Conservation (phyloP, 2,888 invertebrate species). For the Tridacna crocea region DNA sequence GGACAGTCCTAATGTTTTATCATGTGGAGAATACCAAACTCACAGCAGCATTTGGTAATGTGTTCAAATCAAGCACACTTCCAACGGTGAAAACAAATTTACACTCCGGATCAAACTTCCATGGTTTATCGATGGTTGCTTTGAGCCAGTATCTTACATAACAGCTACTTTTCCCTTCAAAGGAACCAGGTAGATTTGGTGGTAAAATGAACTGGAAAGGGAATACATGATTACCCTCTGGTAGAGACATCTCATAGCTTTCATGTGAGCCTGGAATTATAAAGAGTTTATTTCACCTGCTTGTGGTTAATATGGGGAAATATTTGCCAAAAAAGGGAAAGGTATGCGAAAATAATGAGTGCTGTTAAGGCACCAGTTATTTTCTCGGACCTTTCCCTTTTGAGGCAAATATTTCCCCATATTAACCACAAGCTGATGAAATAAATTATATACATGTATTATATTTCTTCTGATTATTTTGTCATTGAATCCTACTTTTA, state of each 20-base stretch:
- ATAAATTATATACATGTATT: too few relatives aligned
- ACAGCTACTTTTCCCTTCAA: slow-evolving; percentile 82
- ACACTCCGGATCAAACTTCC: slow-evolving; percentile 93
- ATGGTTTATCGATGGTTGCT: slow-evolving; percentile 91
- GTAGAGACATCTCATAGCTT: slow-evolving; percentile 85
- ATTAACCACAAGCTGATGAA: too few relatives aligned
- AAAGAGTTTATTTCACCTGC: too few relatives aligned
- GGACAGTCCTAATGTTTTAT: too few relatives aligned
- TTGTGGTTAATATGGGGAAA: too few relatives aligned
- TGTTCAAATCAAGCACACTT: slow-evolving; percentile 92
- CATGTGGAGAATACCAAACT: slow-evolving; percentile 24
- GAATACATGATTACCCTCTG: slow-evolving; percentile 89
- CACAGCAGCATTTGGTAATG: slow-evolving; percentile 68
- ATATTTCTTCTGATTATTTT: too few relatives aligned
- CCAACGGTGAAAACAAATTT: slow-evolving; percentile 93
- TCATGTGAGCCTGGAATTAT: slow-evolving; percentile 18
- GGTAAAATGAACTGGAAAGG: slow-evolving; percentile 92
- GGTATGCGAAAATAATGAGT: too few relatives aligned
- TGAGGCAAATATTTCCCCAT: too few relatives aligned
- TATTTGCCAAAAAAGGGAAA: too few relatives aligned
- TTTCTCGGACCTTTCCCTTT: too few relatives aligned
- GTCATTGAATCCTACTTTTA: too few relatives aligned
- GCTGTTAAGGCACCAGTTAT: too few relatives aligned
- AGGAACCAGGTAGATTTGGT: slow-evolving; percentile 81
- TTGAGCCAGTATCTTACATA: slow-evolving; percentile 93